A percentile compares a stretch with the other conserved stretches of the same genome.
Conservation (phyloP, 1,140 invertebrate genomes). For the Drosophila teissieri region DNA sequence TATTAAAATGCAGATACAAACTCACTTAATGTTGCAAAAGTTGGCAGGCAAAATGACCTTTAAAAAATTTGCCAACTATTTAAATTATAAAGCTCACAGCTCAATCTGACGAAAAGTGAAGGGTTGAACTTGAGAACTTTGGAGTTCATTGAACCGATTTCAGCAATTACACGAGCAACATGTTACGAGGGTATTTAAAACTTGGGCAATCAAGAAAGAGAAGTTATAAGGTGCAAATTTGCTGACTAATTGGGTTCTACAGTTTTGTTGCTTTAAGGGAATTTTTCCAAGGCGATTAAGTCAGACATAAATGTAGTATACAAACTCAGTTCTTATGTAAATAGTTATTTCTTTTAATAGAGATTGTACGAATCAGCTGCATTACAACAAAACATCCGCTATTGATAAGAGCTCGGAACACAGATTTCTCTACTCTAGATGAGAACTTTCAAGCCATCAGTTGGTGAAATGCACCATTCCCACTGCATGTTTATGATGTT, state of each 20-base stretch:
- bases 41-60: constrained; percentile 25
- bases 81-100: constrained; percentile 17
- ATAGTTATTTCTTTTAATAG: too few relatives aligned
- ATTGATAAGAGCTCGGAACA: constrained; percentile 24
- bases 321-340: too few relatives aligned
- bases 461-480: constrained; percentile 38
- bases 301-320: too few relatives aligned
- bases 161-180: constrained; percentile 32
- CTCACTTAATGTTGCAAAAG: constrained; percentile 48
- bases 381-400: constrained; percentile 24
- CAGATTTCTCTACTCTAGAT: background rate
- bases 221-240: constrained; percentile 1
- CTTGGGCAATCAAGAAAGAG: constrained; percentile 24
- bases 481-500: constrained; percentile 35
- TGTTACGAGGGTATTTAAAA: constrained; percentile 30
- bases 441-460: constrained; percentile 8
- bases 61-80: constrained; percentile 51
- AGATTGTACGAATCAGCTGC: too few relatives aligned
- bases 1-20: constrained; percentile 13
- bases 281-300: too few relatives aligned
- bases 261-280: background rate
- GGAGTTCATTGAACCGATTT: constrained; percentile 55
- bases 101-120: constrained; percentile 22
- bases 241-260: constrained; percentile 34
- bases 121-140: constrained; percentile 16